Evolutionary conservation across 2,113 vertebrate genomes (phyloP).

Genomic region (Oryzias melastigma): DNA sequence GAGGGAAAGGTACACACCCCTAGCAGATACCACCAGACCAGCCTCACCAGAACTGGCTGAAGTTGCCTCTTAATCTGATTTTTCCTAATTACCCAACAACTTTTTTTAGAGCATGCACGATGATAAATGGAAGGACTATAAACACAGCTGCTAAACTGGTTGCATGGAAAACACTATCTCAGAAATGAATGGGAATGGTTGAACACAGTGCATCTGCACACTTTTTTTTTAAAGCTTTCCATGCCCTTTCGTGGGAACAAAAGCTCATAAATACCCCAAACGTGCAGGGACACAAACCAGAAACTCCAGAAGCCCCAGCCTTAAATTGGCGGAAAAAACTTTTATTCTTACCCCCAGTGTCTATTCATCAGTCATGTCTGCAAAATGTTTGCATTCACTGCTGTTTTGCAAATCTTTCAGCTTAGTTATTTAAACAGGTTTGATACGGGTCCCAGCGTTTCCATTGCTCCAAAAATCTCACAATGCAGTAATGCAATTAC

Average conservation of each 20-base stretch:
- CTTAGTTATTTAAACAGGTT: conserved; percentile 76
- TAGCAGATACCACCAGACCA: no score
- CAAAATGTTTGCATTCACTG: conserved; percentile 68
- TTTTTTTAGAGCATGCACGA: no score
- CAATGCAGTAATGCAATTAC: conserved; percentile 82
- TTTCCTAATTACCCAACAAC: no score
- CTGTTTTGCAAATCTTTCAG: conserved; percentile 54
- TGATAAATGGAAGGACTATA: not conserved
- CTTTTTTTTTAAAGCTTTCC: not conserved
- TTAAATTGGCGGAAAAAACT: conserved; percentile 43
- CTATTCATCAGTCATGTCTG: conserved; percentile 65
- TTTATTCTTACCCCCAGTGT: conserved; percentile 36
- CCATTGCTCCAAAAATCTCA: conserved; percentile 66
- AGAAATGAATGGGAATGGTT: not conserved
- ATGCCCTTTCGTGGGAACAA: conserved; percentile 39
- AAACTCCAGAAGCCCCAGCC: conserved; percentile 23
- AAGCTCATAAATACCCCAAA: conserved; percentile 47
- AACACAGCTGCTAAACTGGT: conserved; percentile 24
- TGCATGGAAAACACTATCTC: conserved; percentile 8
- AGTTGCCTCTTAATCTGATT: no score
- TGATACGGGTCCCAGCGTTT: conserved; percentile 69
- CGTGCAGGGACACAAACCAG: conserved; percentile 51
- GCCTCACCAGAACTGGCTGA: no score
- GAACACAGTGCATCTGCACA: conserved; percentile 29
- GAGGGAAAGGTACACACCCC: no score